phyloP scores from a whole-genome alignment of 37 sponge, comb jelly and placozoan species.

The Spongilla lacustris region DNA sequence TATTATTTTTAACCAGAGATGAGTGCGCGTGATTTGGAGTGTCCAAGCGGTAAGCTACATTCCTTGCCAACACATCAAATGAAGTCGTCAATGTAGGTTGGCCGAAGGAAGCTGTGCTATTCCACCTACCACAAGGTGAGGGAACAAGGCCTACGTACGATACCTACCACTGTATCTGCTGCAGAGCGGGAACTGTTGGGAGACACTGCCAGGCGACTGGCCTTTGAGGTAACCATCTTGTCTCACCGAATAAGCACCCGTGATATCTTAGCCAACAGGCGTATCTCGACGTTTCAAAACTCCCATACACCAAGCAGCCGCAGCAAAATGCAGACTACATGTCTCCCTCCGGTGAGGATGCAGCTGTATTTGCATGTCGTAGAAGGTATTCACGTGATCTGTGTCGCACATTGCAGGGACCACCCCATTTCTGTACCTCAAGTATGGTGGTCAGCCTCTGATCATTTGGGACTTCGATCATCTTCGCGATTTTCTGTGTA shows the following conservation, averaged over 20 bases:
- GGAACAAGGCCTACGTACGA: neutral
- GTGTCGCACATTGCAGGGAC: neutral
- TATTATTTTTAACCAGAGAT: neutral
- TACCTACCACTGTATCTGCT: neutral
- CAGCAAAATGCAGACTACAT: constrained; percentile 59
- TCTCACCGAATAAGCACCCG: neutral
- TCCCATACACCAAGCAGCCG: neutral
- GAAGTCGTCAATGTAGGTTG: constrained; percentile 45
- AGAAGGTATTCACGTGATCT: neutral
- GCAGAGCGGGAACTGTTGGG: constrained; percentile 47
- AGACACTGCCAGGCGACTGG: constrained; percentile 28
- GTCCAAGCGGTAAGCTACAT: neutral
- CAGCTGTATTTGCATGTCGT: neutral
- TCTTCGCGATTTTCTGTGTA: constrained; percentile 11
- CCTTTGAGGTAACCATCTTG: constrained; percentile 22
- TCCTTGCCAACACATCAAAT: neutral
- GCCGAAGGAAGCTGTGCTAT: constrained; percentile 34
- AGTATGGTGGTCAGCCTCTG: constrained; percentile 5
- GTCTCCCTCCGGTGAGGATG: constrained; percentile 66
- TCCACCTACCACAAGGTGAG: constrained; percentile 35
- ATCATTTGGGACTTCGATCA: constrained; percentile 32
- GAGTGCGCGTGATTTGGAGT: neutral
- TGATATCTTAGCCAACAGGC: neutral
- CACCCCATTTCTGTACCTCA: constrained; percentile 35
- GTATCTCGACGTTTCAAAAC: constrained; percentile 21